Base-by-base conservation (phyloP, 2,888 invertebrate species). In the Mallateleia sp. region DNA sequence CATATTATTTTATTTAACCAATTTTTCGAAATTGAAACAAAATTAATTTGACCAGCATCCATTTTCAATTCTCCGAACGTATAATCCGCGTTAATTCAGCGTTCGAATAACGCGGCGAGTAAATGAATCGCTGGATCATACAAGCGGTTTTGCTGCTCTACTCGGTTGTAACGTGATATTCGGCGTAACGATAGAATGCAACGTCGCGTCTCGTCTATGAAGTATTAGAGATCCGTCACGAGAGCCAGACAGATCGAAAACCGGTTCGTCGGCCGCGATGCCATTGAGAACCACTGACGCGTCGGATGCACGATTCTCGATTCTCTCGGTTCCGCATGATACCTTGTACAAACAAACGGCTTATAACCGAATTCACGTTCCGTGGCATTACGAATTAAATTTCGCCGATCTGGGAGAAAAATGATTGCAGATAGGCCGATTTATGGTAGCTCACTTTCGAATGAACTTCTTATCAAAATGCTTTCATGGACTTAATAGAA, bases 151-250 rank as follows among this genome's bases (percentile, higher is more conserved):
- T 82, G 66, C 77, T 79, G 84, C 75, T 81, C 83, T 81, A 86
- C 52, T 69, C 58, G 56, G 45, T 71, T 54, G 91, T 90, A 91
- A 92, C 62, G 38, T 75, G 89, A 91, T 89, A 87, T 66, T 58
- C 52, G 56, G 47, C 66, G 56, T 54, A 71, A 58, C 52, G 78
- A 84, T 79, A 62, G 50, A 84, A 38, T 78, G 56, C 15, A 54
- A 47, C 83, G 42, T 60, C 56, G 66, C 72, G 78, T 71, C 72
- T 85, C 20, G 78, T 34, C 84, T 84, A 87, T 84, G 81, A 84
- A 77, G 81, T 84, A 87, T 81, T 85, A 87, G 71, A 80, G 72
- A 87, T 83, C 71, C 62, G 79, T 83, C 83, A 77, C 71, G 50
- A 58, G 72, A 62, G 66, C 77, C n/a, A 60, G 80, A 75, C 74